Base-by-base conservation (phyloP, 1,140 invertebrate species). In the Colletes latitarsis region DNA sequence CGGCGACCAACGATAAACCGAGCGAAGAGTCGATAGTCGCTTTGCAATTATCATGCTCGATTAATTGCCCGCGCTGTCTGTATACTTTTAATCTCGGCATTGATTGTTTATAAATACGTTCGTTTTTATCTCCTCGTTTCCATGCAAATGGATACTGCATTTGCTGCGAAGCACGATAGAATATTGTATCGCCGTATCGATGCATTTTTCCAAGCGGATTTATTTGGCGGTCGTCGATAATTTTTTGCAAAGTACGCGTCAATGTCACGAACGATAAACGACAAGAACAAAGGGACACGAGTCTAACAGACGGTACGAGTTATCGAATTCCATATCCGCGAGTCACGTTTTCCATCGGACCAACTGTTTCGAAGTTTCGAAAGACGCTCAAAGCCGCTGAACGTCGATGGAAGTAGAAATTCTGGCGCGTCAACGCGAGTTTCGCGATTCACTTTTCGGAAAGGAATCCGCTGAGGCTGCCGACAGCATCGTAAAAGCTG, bases 71-170 rank as follows among this genome's bases (percentile, higher is more conserved):
- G 49, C 15, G 49, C 15, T 4, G 46, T 6, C 52, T 53, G 67
- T 78, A 63, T 71, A 78, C 68, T 78, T 78, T 78, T 71, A 53
- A 78, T 78, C 49, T 43, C 17, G 49, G 9, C 15, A 62, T 46
- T 39, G 77, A 72, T 72, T 49, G 49, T 64, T 73, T 46, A 52
- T 72, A 72, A 78, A 43, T 72, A 41, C 58, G 49, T 30, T 15
- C 19, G 19, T 64, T 57, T 70, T 63, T 30, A 52, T 3, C 8
- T 10, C 58, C n/a, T 46, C 46, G 60, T 73, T 55, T 64, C 49
- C 39, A 64, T 73, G 68, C 57, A 80, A 80, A 80, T 74, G 55
- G 43, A 30, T 62, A 67, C 17, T 17, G 46, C 3, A 4, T 63
- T 49, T 30, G 4, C 19, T 1, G 0, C n/a, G n/a, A 52, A 14